Conservation (phyloP, 1,140 invertebrate genomes). For the Drosophila elegans region DNA sequence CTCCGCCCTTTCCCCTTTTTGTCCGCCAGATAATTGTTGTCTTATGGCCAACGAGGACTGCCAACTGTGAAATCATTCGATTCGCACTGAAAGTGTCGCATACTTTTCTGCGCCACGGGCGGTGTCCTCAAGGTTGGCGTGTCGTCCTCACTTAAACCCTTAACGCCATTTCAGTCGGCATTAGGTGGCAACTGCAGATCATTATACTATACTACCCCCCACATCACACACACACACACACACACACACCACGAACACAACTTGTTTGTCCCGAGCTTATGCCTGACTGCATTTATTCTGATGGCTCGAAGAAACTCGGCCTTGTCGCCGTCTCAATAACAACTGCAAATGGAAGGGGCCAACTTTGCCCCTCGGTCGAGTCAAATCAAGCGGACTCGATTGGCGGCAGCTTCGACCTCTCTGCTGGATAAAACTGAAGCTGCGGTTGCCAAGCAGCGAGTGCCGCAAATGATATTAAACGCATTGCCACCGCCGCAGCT, state of each 20-base stretch:
- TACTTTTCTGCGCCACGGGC: conserved; percentile 45
- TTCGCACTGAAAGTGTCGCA: conserved; percentile 55
- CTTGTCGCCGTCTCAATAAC: conserved; percentile 59
- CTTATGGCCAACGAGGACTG: conserved; percentile 23
- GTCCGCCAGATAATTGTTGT: conserved; percentile 57
- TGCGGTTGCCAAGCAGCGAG: conserved; percentile 44
- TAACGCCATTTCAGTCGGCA: conserved; percentile 42
- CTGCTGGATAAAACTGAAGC: conserved; percentile 3
- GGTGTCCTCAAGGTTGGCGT: conserved; percentile 41
- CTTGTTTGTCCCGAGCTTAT: conserved; percentile 56
- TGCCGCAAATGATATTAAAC: conserved; percentile 80
- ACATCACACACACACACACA: not conserved
- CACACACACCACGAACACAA: not conserved
- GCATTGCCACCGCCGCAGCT: conserved; percentile 53
- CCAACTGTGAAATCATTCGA: conserved; percentile 62
- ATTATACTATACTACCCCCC: conserved; percentile 19
- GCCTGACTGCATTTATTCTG: conserved; percentile 65
- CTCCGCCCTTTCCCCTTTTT: not conserved
- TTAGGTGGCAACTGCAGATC: conserved; percentile 45
- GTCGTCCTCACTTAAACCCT: conserved; percentile 53
- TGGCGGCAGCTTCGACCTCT: conserved; percentile 22
- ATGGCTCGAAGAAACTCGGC: conserved; percentile 31
- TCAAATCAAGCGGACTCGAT: conserved; percentile 43
- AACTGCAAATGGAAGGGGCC: conserved; percentile 33
- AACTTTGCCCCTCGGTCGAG: conserved; percentile 30